phyloP scores from a whole-genome alignment of 1,140 invertebrate genomes.

The Bombus vancouverensis region DNA sequence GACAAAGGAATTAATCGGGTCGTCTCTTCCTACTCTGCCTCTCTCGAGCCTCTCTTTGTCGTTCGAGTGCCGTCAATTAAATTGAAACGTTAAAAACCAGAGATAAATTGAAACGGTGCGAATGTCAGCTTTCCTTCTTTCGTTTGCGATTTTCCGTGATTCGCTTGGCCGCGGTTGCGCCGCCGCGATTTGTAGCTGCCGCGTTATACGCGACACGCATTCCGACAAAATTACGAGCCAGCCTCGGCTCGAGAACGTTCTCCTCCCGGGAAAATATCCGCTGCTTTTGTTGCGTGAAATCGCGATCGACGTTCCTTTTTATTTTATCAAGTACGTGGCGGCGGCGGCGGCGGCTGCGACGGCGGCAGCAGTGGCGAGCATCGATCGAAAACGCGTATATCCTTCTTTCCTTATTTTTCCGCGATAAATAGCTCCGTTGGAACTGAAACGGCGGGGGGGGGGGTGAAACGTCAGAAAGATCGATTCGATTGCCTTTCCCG shows the following conservation, averaged over 20 bases:
- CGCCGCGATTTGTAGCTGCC: background rate
- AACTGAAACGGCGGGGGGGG: background rate
- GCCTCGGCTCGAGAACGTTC: too few species aligned
- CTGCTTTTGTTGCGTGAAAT: too few species aligned
- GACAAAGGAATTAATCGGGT: constrained; percentile 79
- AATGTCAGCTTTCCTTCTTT: background rate
- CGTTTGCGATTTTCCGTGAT: background rate
- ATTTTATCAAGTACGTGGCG: too few species aligned
- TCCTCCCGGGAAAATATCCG: too few species aligned
- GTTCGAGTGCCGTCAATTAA: constrained; percentile 69
- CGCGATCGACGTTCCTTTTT: too few species aligned
- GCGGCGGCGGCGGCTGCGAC: background rate
- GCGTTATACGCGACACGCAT: background rate
- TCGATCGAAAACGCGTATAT: background rate
- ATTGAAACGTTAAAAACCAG: constrained; percentile 70
- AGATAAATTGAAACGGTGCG: constrained; percentile 65
- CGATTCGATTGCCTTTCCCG: constrained; percentile 48
- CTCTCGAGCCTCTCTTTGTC: constrained; percentile 43
- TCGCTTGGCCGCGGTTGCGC: too few species aligned
- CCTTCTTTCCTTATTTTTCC: background rate
- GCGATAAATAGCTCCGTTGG: constrained; percentile 14
- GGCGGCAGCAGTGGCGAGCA: background rate
- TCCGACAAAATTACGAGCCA: too few species aligned
- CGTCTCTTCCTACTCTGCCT: constrained; percentile 48
- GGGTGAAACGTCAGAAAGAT: constrained; percentile 44